phyloP scores from a whole-genome alignment of 2,888 invertebrate species.

The Diaperis boleti region DNA sequence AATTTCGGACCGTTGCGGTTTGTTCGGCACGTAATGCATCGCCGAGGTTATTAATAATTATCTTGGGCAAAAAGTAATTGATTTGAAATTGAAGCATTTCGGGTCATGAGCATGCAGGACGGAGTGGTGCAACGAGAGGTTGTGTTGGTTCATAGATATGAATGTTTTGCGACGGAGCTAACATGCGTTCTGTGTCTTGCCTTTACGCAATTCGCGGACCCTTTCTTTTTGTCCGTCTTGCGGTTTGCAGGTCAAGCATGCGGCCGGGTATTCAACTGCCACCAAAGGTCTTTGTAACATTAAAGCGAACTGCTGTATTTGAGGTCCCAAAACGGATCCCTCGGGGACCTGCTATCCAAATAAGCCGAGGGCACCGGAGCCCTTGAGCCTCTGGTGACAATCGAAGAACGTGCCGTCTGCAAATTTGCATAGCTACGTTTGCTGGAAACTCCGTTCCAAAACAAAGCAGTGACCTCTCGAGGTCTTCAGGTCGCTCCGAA shows the following conservation, averaged over 20 bases:
- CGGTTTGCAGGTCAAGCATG: too few species aligned
- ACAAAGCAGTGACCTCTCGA: slow-evolving; percentile 28
- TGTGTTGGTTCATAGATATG: too few species aligned
- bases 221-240: too few species aligned
- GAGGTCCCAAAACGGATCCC: background rate
- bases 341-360: background rate
- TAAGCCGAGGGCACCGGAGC: too few species aligned
- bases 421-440: too few species aligned
- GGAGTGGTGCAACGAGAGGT: background rate
- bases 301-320: background rate
- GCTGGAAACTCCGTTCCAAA: background rate
- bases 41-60: slow-evolving; percentile 4
- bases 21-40: background rate
- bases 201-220: too few species aligned
- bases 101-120: slow-evolving; percentile 2
- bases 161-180: background rate
- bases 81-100: slow-evolving; percentile 1
- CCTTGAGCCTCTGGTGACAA: too few species aligned
- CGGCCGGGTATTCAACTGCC: too few species aligned
- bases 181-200: too few species aligned
- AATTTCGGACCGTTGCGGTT: slow-evolving; percentile 9
- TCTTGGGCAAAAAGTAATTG: background rate
- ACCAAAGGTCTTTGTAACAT: too few species aligned
- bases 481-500: slow-evolving; percentile 27
- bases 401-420: too few species aligned